Percentiles rank a stretch among this genome's conserved stretches.
phyloP scores from a whole-genome alignment of 2,113 vertebrate genomes.

The Catharus fuscescens region DNA sequence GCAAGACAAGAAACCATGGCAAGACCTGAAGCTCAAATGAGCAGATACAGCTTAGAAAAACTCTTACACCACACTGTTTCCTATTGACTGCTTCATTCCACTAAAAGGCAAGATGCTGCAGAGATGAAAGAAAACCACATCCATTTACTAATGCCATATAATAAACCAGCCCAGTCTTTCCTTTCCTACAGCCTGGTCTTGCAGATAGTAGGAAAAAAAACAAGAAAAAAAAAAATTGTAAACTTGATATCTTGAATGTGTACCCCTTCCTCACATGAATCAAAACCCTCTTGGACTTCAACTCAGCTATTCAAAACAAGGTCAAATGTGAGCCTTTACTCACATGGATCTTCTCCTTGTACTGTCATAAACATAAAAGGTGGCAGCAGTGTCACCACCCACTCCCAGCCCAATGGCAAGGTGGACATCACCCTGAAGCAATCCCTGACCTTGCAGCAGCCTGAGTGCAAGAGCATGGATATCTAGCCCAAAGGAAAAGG shows the following conservation, averaged over 20 bases:
- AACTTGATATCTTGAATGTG: not conserved
- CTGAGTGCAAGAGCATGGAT: not conserved
- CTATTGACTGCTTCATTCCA: not conserved
- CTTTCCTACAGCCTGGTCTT: not conserved
- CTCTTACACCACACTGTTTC: not conserved
- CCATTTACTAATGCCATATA: not conserved
- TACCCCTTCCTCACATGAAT: not conserved
- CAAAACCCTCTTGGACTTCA: not conserved
- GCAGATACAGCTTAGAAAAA: not conserved
- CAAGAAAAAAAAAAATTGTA: not conserved
- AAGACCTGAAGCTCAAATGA: not conserved
- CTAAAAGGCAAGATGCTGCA: not conserved
- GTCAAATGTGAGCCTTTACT: not conserved
- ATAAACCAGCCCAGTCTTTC: not conserved
- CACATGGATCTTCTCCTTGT: not conserved
- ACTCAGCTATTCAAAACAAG: not conserved
- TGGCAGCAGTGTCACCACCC: not conserved
- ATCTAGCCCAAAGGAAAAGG: not conserved
- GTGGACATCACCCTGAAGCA: not conserved
- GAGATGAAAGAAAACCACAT: not conserved
- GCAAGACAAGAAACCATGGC: not conserved
- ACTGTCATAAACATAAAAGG: not conserved
- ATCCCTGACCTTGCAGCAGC: not conserved
- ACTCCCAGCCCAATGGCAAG: not conserved
- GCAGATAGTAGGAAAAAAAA: not conserved